Evolutionary conservation across 2,797 vertebrate genomes (phyloP), one percentile per base, ranked within the genome.

Genomic region (Philypnodon macrostomus): DNA sequence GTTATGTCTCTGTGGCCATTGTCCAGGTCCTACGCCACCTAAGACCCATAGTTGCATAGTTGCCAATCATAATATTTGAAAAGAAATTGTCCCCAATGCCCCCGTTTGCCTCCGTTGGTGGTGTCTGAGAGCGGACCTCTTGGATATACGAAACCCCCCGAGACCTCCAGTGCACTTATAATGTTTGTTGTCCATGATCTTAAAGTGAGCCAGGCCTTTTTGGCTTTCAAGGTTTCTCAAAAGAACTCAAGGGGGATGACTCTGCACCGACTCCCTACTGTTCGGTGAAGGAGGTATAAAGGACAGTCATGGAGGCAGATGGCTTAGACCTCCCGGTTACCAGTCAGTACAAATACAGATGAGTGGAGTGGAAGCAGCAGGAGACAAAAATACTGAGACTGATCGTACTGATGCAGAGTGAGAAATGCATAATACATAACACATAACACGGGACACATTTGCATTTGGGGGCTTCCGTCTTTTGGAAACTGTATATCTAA

Each of bases 201-300:
- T 34, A 42, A 36, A 53, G 41, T 39, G 44, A 63, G 60, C 50
- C 12, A 10, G 46, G 41, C 7, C 12, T 14, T 4, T 37, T 11
- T 1, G 7, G 14, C n/a, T n/a, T n/a, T n/a, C n/a, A n/a, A n/a
- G 30, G 36, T 34, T 53, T 45, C 58, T 1, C 0, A 47, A 53
- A 32, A 51, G 39, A 61, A 31, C 33, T 26, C 26, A 69, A 42
- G 54, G 46, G 48, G 49, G 33, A 48, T 44, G 32, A 1, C 19
- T 41, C 63, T 60, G 23, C 45, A 41, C 15, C 44, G 52, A 52
- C 49, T 15, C 23, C 71, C 59, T 10, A 24, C 58, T 46, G 60
- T 40, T 56, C 15, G 23, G 27, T 23, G 12, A 26, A 68, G n/a
- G 47, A 46, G 24, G 19, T 35, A 58, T 59, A 18, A 67, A 61